Evolutionary conservation across 2,113 vertebrate genomes (phyloP), one percentile per base, ranked within the genome.

Genomic region (Sorex fumeus): DNA sequence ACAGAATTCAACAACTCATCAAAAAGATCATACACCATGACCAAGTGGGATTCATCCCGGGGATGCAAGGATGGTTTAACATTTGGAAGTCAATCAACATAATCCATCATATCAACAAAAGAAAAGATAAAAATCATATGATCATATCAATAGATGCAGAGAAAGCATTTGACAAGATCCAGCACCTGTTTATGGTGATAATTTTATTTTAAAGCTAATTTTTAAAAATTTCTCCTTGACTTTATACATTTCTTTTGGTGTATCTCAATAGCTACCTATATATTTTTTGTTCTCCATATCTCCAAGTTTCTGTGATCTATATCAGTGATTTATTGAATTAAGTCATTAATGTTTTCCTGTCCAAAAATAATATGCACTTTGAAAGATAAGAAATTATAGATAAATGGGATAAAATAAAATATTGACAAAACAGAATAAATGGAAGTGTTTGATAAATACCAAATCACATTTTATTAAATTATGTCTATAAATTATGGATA

Each of bases 371-470:
- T n/a, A 13, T 16, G 5, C 1, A 76, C 89, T 83, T 72, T 57
- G 43, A 66, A 88, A 84, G 50, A 80, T 67, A 84, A 86, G 13
- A 78, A 90, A 76, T 34, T 40, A 77, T 28, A 45, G 1, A 7
- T 50, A 77, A 0, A n/a, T 66, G 16, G 13, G 25, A 8, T 88
- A 60, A 92, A 71, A 77, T 76, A 18, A 4, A 86, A 84, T 40
- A 74, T 69, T 70, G 77, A 88, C 70, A 86, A 88, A 85, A 47
- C 4, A 45, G 16, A 86, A 43, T 79, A 57, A 60, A n/a, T 36
- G 10, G 4, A 2, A 76, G 5, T 25, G 1, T 13, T 88, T 87
- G 8, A 71, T 88, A 72, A 84, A 76, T 64, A 34, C 11, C 45
- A 5, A 27, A 66, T 53, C 78, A 16, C 12, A 6, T 80, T n/a